Evolutionary conservation across 2,113 vertebrate species (phyloP).

Genomic region (Cyphomyrus discorhynchus): DNA sequence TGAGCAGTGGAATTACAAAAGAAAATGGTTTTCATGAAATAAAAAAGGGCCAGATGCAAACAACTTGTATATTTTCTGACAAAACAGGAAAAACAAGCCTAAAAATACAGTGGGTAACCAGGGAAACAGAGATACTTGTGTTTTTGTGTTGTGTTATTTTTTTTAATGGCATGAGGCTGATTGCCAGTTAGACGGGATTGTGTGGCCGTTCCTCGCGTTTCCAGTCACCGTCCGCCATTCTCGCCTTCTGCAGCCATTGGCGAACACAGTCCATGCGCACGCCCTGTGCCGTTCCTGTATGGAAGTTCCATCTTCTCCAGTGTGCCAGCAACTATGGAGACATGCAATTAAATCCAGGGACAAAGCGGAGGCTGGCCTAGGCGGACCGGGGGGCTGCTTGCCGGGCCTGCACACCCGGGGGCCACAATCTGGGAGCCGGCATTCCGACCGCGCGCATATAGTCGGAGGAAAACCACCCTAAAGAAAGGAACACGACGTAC

Average conservation of each 20-base stretch:
- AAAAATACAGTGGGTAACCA: slow-evolving; percentile 12
- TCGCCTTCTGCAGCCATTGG: not conserved
- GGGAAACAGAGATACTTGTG: not conserved
- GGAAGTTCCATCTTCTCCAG: slow-evolving; percentile 4
- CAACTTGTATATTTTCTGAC: not conserved
- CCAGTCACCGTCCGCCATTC: not conserved
- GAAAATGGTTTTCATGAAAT: not conserved
- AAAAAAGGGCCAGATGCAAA: not conserved
- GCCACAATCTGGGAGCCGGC: not conserved
- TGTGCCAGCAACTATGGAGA: slow-evolving; percentile 23
- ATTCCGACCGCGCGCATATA: not conserved
- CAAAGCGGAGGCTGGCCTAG: not conserved
- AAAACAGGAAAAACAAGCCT: not conserved
- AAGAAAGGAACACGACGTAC: not conserved
- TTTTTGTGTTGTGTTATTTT: not conserved
- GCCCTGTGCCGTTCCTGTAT: not conserved
- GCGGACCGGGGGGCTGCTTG: not conserved
- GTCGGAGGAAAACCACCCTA: not conserved
- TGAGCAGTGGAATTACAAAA: not conserved
- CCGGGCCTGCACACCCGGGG: not conserved
- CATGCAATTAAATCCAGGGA: slow-evolving; percentile 16
- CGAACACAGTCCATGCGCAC: not conserved
- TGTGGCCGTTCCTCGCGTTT: not conserved
- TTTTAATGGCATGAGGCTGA: not conserved
- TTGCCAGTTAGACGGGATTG: not conserved